Percentiles rank a stretch among this genome's conserved stretches.
Conservation (phyloP, 2,113 vertebrate genomes). For the Glaucomys volans region DNA sequence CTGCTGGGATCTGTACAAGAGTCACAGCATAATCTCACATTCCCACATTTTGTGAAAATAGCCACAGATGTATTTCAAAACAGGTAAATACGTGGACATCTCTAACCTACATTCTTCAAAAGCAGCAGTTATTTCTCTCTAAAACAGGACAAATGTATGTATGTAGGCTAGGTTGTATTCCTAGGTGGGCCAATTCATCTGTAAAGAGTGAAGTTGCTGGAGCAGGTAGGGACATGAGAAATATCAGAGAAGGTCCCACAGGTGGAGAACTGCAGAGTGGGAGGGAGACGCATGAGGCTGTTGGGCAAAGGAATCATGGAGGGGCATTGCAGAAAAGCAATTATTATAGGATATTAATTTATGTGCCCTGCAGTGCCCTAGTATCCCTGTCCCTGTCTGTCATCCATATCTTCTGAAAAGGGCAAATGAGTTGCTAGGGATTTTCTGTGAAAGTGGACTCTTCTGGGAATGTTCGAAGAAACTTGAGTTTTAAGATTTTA, state of each 20-base stretch:
- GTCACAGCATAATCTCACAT: background rate
- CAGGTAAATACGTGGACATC: background rate
- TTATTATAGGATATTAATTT: background rate
- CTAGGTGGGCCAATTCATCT: background rate
- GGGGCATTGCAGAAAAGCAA: too few relatives aligned
- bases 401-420: background rate
- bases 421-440: background rate
- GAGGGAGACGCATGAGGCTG: background rate
- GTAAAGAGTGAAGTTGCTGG: background rate
- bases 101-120: background rate
- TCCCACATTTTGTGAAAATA: background rate
- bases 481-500: background rate
- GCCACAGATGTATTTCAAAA: background rate
- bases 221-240: background rate
- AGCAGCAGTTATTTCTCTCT: background rate
- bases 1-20: background rate
- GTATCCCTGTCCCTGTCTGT: background rate
- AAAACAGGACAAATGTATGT: background rate
- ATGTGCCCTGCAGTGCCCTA: background rate
- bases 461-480: background rate
- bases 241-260: background rate
- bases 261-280: background rate
- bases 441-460: background rate
- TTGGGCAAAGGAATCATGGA: background rate
- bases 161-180: background rate